Conservation (phyloP, 2,888 invertebrate genomes). For the Erynnis tages region DNA sequence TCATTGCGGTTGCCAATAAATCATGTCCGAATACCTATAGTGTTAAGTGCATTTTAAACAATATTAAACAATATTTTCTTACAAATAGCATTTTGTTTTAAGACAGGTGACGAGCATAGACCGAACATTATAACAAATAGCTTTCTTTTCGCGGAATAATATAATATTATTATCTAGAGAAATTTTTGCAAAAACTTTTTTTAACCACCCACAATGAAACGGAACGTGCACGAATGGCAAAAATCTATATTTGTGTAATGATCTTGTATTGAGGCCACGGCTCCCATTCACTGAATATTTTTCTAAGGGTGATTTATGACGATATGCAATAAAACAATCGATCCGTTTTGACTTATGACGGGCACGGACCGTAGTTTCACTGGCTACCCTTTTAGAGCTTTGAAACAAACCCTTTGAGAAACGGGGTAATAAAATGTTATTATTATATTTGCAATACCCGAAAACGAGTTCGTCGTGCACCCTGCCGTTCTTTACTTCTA, state of each 20-base stretch:
- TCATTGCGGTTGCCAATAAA: conserved; percentile 3
- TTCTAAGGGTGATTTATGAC: conserved; percentile 75
- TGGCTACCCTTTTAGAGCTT: conserved; percentile 69
- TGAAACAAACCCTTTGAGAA: conserved; percentile 75
- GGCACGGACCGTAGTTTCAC: conserved; percentile 56
- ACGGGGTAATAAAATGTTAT: conserved; percentile 79
- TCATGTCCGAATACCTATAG: neutral
- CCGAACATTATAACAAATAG: conserved; percentile 43
- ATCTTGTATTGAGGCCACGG: conserved; percentile 72
- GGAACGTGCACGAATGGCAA: conserved; percentile 74
- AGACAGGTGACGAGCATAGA: conserved; percentile 60
- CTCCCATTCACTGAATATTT: conserved; percentile 60
- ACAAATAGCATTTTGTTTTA: conserved; percentile 12
- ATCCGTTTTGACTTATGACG: conserved; percentile 70
- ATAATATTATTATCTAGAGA: conserved; percentile 43
- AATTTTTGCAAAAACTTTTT: conserved; percentile 57
- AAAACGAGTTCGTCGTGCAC: conserved; percentile 64
- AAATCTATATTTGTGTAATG: conserved; percentile 81
- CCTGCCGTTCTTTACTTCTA: conserved; percentile 60
- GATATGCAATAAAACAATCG: conserved; percentile 76
- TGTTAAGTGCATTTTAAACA: neutral
- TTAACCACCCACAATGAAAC: conserved; percentile 69
- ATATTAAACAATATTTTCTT: conserved; percentile 2
- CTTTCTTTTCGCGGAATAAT: conserved; percentile 74
- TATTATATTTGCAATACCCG: conserved; percentile 77